Evolutionary conservation across 2,797 vertebrate genomes (phyloP).

Genomic region (Mionectes olivaceus): DNA sequence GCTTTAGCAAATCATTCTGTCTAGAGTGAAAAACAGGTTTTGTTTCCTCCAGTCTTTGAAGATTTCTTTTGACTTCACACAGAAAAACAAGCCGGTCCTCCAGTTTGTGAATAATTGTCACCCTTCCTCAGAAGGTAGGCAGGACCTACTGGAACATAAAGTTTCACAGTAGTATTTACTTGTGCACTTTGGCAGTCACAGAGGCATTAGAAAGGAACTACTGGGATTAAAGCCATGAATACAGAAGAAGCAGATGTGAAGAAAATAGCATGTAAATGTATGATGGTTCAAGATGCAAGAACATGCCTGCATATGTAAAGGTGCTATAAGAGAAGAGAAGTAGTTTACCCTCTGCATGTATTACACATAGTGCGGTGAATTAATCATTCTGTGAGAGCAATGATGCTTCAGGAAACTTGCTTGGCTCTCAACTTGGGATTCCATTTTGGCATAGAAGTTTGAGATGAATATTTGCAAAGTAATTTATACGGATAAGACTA

Average conservation of each 20-base stretch:
- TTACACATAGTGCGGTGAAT: background rate
- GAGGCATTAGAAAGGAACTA: background rate
- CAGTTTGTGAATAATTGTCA: background rate
- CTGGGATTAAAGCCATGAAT: background rate
- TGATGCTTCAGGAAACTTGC: background rate
- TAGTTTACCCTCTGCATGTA: slow-evolving; percentile 41
- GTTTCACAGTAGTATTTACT: background rate
- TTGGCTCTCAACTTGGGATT: slow-evolving; percentile 3
- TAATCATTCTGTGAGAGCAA: background rate
- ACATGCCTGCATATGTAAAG: background rate
- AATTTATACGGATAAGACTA: background rate
- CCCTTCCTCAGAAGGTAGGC: background rate
- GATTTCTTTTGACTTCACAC: background rate
- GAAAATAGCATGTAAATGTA: slow-evolving; percentile 33
- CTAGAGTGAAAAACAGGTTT: background rate
- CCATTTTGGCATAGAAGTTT: background rate
- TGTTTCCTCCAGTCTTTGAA: slow-evolving; percentile 12
- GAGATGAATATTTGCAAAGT: background rate
- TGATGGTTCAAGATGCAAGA: slow-evolving; percentile 8
- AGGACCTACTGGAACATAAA: background rate
- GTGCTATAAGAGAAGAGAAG: slow-evolving; percentile 30
- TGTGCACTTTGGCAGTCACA: background rate
- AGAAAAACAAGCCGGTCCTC: background rate
- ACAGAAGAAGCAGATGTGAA: slow-evolving; percentile 23
- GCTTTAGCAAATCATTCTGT: background rate